Conservation (phyloP, 2,113 vertebrate genomes). For the Gopherus evgoodei region DNA sequence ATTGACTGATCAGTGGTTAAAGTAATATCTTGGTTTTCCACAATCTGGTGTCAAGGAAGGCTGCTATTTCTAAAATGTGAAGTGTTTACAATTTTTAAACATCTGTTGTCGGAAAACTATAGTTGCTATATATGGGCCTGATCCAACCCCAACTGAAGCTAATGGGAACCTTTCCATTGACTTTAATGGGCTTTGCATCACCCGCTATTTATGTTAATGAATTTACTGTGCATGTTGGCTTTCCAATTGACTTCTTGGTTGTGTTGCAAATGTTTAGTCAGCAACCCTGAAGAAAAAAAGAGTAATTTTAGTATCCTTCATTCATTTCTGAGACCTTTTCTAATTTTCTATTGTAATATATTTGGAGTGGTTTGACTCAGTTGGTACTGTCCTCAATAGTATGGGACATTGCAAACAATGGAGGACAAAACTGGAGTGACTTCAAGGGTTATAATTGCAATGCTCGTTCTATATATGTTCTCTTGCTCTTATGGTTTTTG, state of each 20-base stretch:
- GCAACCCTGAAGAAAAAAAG: neutral
- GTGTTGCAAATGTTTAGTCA: neutral
- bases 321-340: neutral
- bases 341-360: no score
- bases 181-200: neutral
- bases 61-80: neutral
- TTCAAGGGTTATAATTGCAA: neutral
- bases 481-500: neutral
- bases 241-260: neutral
- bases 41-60: neutral
- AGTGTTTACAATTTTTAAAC: neutral
- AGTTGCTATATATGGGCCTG: neutral
- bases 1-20: neutral
- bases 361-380: neutral
- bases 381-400: neutral
- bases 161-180: neutral
- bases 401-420: neutral
- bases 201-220: neutral
- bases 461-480: rapidly evolving
- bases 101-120: neutral
- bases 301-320: neutral
- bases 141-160: neutral
- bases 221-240: neutral
- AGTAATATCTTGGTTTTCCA: neutral
- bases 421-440: neutral